These are phyloP conservation scores for Caenorhabditis doughertyi DNA, from an alignment of 2,888 invertebrate genomes.

Conservation along the genomic window DNA sequence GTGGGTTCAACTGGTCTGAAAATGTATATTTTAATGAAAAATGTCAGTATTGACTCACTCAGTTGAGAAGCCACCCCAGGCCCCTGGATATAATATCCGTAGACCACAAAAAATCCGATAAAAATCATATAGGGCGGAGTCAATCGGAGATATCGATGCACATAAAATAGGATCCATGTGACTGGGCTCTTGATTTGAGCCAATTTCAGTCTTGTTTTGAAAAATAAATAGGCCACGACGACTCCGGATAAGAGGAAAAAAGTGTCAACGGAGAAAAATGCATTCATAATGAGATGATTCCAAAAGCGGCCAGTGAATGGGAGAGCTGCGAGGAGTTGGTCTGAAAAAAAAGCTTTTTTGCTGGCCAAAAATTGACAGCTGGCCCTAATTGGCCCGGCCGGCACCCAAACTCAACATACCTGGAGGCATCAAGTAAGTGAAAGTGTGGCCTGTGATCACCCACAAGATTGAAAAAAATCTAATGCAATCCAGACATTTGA, in stretches of 20 bases:
- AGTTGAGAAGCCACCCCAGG: slow-evolving; percentile 35
- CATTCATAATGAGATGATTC: slow-evolving; percentile 65
- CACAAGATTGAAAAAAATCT: slow-evolving; percentile 75
- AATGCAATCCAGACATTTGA: slow-evolving; percentile 73
- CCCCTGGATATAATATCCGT: slow-evolving; percentile 56
- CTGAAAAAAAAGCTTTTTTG: no score
- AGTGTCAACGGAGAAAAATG: slow-evolving; percentile 74
- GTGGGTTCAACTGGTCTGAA: slow-evolving; percentile 45
- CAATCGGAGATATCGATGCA: slow-evolving; percentile 66
- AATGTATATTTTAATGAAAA: no score
- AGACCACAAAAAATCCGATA: slow-evolving; percentile 64
- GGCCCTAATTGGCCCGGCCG: no score
- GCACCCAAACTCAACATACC: no score
- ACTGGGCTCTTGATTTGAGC: slow-evolving; percentile 40
- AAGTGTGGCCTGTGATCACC: slow-evolving; percentile 70
- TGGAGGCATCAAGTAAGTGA: slow-evolving; percentile 29
- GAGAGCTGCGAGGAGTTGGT: slow-evolving; percentile 33
- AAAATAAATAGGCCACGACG: slow-evolving; percentile 74
- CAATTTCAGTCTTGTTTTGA: slow-evolving; percentile 52
- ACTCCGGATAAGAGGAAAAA: slow-evolving; percentile 77
- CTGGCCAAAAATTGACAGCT: no score
- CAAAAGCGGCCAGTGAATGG: slow-evolving; percentile 35
- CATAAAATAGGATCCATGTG: slow-evolving; percentile 67
- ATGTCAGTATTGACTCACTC: no score
- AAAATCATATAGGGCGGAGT: slow-evolving; percentile 67